Conservation (phyloP, 2,888 invertebrate genomes). For the Muschampia plurimacula region DNA sequence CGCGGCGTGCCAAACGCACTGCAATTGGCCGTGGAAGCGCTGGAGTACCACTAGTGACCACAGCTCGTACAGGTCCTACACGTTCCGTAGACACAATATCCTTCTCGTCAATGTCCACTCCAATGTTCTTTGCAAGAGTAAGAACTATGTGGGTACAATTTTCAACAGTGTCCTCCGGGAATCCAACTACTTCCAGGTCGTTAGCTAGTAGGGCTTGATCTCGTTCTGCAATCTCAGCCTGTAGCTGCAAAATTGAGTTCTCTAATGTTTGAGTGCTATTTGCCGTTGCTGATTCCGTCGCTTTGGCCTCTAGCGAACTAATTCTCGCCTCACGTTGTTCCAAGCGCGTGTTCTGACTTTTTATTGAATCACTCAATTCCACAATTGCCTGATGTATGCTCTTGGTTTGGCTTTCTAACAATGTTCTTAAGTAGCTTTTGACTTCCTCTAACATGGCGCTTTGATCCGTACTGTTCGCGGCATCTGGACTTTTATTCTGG, state of each 20-base stretch:
- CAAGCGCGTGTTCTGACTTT: too few species aligned
- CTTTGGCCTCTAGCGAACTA: too few species aligned
- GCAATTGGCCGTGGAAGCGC: background rate
- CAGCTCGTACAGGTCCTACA: background rate
- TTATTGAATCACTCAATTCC: too few species aligned
- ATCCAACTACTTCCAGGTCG: background rate
- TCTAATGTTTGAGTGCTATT: background rate
- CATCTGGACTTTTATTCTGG: too few species aligned
- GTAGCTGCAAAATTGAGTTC: background rate
- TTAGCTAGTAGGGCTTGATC: slow-evolving; percentile 7
- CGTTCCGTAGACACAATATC: slow-evolving; percentile 6
- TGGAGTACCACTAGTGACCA: background rate
- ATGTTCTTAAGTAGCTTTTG: too few species aligned
- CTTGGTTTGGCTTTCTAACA: too few species aligned
- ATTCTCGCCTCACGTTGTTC: background rate
- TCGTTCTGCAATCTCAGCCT: slow-evolving; percentile 12
- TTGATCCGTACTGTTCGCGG: too few species aligned
- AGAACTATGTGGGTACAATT: slow-evolving; percentile 12
- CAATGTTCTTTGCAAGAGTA: slow-evolving; percentile 12
- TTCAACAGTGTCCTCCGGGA: background rate
- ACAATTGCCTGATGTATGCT: too few species aligned
- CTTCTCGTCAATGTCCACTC: background rate
- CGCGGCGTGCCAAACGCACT: background rate
- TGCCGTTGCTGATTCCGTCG: too few species aligned
- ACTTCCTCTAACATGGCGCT: too few species aligned